Evolutionary conservation across 2,113 vertebrate species (phyloP).

Genomic region (Ctenodactylus gundi): DNA sequence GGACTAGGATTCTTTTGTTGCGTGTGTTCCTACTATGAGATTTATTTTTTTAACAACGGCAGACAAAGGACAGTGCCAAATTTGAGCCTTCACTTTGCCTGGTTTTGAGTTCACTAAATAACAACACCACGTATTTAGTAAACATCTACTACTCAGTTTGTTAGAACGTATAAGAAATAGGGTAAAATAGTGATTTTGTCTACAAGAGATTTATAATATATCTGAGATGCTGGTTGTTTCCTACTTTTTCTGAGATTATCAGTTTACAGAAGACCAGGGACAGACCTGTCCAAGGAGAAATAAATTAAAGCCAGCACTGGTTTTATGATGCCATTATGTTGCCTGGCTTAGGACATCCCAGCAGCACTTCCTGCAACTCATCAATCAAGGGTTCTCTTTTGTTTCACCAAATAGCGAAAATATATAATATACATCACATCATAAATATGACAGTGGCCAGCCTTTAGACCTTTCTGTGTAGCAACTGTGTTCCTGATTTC

Average conservation of each 20-base stretch:
- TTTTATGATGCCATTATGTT: constrained; percentile 49
- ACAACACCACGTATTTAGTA: not conserved
- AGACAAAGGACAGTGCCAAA: not conserved
- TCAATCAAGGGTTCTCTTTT: constrained; percentile 26
- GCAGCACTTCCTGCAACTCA: not conserved
- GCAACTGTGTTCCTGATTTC: not conserved
- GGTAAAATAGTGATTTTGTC: constrained; percentile 24
- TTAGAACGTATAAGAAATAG: not conserved
- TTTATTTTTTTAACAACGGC: not conserved
- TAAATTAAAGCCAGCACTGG: constrained; percentile 40
- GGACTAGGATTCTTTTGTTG: no score
- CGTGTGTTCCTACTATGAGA: not conserved
- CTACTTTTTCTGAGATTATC: not conserved
- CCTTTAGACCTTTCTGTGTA: not conserved
- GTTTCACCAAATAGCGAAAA: constrained; percentile 48
- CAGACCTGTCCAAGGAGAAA: constrained; percentile 42
- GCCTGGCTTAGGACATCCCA: constrained; percentile 10
- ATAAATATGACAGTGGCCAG: not conserved
- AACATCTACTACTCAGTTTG: not conserved
- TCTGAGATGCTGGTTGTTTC: not conserved
- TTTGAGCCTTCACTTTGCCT: not conserved
- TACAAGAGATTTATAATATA: not conserved
- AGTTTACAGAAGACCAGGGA: constrained; percentile 36
- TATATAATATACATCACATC: not conserved
- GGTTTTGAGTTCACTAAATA: not conserved